These are phyloP conservation scores for Nemapogon koenigi DNA, from an alignment of 2,888 invertebrate species.

Conservation along the genomic window DNA sequence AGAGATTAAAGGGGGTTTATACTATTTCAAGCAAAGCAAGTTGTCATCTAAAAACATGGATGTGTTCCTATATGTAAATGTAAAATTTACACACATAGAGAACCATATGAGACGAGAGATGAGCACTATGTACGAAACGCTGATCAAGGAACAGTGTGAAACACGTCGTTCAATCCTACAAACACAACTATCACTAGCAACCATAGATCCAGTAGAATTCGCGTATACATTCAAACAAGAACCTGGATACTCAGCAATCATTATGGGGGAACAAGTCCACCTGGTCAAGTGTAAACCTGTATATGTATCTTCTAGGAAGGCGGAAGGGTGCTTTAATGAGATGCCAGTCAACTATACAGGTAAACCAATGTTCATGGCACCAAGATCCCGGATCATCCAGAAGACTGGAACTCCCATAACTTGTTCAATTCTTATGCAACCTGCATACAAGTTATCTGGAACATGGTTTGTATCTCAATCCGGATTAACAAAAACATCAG, in stretches of 20 bases:
- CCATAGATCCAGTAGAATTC: conserved; percentile 11
- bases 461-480: conserved; percentile 3
- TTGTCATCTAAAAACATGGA: background rate
- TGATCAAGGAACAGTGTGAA: conserved; percentile 9
- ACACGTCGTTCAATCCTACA: conserved; percentile 1
- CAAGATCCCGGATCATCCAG: background rate
- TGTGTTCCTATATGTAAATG: conserved; percentile 1
- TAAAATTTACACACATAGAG: background rate
- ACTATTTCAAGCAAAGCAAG: background rate
- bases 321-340: conserved; percentile 1
- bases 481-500: conserved; percentile 1
- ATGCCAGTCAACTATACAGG: conserved; percentile 1
- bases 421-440: conserved; percentile 12
- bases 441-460: conserved; percentile 15
- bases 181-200: conserved; percentile 8
- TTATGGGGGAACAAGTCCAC: conserved; percentile 7
- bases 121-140: conserved; percentile 6
- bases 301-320: background rate
- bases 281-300: background rate
- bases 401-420: conserved; percentile 4
- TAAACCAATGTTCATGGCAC: background rate
- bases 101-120: conserved; percentile 8
- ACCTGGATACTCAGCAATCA: conserved; percentile 8
- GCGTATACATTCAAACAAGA: conserved; percentile 6
- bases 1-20: background rate